phyloP scores from a whole-genome alignment of 2,113 vertebrate genomes.

The Thunnus maccoyii region DNA sequence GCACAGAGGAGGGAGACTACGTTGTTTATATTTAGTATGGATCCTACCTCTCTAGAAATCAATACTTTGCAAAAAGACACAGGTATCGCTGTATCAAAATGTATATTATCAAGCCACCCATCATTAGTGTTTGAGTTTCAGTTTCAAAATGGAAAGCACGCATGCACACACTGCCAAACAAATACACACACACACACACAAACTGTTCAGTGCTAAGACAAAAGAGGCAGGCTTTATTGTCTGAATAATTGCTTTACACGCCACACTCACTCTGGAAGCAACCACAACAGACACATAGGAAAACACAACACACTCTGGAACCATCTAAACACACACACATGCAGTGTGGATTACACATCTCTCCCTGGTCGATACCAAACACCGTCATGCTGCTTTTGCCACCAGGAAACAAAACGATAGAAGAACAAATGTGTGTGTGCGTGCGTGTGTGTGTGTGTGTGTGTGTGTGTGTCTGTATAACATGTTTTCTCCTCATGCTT shows the following conservation, averaged over 20 bases:
- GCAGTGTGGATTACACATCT: slow-evolving; percentile 69
- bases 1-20: neutral
- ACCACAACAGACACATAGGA: slow-evolving; percentile 48
- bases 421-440: neutral
- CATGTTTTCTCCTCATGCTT: slow-evolving; percentile 19
- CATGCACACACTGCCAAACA: neutral
- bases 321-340: slow-evolving; percentile 53
- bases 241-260: slow-evolving; percentile 70
- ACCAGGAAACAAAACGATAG: slow-evolving; percentile 47
- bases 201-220: slow-evolving; percentile 30
- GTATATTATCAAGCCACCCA: slow-evolving; percentile 14
- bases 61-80: slow-evolving; percentile 20
- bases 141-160: slow-evolving; percentile 19
- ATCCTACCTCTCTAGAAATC: slow-evolving; percentile 35
- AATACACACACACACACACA: neutral
- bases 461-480: neutral
- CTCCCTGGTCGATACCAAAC: slow-evolving; percentile 56
- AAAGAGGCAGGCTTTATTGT: slow-evolving; percentile 60
- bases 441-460: neutral
- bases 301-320: slow-evolving; percentile 54
- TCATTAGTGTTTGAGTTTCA: slow-evolving; percentile 6
- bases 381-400: slow-evolving; percentile 61
- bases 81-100: slow-evolving; percentile 20
- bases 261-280: slow-evolving; percentile 49
- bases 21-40: slow-evolving; percentile 39